Evolutionary conservation across 2,888 invertebrate species (phyloP).

Genomic region (Empis stercorea): DNA sequence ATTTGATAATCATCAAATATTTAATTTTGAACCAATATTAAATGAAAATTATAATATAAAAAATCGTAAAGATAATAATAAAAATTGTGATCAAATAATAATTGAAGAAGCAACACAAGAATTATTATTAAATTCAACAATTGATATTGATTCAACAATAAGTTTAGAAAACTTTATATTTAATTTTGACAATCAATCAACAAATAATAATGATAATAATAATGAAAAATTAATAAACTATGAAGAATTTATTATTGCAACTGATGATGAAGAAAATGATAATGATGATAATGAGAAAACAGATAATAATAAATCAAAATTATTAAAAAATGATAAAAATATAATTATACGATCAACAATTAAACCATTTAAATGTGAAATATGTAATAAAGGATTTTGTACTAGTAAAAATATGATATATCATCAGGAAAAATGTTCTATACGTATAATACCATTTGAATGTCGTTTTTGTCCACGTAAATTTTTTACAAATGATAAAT

Average conservation of each 20-base stretch:
- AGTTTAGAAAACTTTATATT: not conserved
- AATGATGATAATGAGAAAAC: too few relatives aligned
- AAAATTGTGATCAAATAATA: not conserved
- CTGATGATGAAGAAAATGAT: too few relatives aligned
- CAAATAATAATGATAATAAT: not conserved
- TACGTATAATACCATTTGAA: too few relatives aligned
- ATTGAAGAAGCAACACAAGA: not conserved
- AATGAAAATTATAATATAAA: not conserved
- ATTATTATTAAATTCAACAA: not conserved
- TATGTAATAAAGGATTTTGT: not conserved
- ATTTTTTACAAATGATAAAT: not conserved
- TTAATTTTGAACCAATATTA: constrained; percentile 1
- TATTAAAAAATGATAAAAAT: not conserved
- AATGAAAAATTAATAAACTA: not conserved
- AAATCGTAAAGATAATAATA: not conserved
- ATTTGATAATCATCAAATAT: constrained; percentile 1
- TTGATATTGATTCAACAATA: not conserved
- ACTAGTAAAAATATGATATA: not conserved
- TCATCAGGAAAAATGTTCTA: not conserved
- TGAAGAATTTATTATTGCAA: not conserved
- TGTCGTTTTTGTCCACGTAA: not conserved
- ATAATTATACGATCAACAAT: not conserved
- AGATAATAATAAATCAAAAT: too few relatives aligned
- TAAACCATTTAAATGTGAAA: not conserved
- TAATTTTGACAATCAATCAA: not conserved